phyloP scores from a whole-genome alignment of 2,113 vertebrate species.

The Anser cygnoides region DNA sequence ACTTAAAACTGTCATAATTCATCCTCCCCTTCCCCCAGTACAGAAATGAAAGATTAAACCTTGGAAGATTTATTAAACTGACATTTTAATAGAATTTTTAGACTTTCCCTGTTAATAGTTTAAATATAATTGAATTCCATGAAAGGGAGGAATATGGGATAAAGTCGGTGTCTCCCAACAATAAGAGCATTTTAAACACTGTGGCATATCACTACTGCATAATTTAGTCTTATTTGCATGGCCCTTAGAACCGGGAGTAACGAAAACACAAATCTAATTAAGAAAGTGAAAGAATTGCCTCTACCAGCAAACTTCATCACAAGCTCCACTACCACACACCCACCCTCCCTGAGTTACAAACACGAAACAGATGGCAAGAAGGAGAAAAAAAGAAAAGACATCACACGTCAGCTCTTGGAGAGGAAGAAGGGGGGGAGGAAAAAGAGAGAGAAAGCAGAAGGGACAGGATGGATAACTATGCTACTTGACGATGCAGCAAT shows the following conservation, averaged over 20 bases:
- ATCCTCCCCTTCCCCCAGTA: slow-evolving; percentile 19
- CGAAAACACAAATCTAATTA: slow-evolving; percentile 61
- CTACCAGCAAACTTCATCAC: slow-evolving; percentile 59
- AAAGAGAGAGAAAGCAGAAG: slow-evolving; percentile 54
- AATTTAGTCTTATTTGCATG: slow-evolving; percentile 54
- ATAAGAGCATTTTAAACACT: slow-evolving; percentile 44
- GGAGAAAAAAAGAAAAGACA: slow-evolving; percentile 53
- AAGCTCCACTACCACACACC: slow-evolving; percentile 50
- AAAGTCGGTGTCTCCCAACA: neutral
- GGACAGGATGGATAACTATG: slow-evolving; percentile 53
- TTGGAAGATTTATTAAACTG: slow-evolving; percentile 73
- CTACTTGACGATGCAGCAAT: slow-evolving; percentile 61
- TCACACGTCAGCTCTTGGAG: slow-evolving; percentile 46
- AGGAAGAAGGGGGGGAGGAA: neutral
- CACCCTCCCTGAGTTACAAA: slow-evolving; percentile 63
- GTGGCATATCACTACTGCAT: neutral
- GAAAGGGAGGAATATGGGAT: neutral
- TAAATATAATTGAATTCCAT: slow-evolving; percentile 69
- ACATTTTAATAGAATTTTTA: slow-evolving; percentile 73
- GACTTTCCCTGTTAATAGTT: slow-evolving; percentile 68
- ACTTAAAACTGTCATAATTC: slow-evolving; percentile 68
- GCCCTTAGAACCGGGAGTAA: slow-evolving; percentile 61
- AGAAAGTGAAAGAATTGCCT: slow-evolving; percentile 62
- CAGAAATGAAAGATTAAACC: slow-evolving; percentile 69
- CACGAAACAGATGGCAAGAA: slow-evolving; percentile 60